Evolutionary conservation across 1,140 invertebrate genomes (phyloP).

Genomic region (Pectinophora gossypiella): DNA sequence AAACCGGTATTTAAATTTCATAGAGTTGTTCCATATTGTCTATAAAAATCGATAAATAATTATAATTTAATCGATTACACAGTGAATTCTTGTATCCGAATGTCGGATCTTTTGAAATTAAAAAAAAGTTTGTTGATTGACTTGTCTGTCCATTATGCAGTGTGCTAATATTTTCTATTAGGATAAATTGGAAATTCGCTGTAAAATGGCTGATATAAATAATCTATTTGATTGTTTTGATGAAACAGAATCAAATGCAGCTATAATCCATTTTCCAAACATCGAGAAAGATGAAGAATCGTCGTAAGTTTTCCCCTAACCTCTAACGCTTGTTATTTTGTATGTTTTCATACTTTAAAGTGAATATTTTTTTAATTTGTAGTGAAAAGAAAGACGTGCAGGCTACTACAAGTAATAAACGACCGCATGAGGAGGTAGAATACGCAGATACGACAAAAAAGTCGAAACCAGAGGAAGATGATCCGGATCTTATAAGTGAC

Average conservation of each 20-base stretch:
- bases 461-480: slow-evolving; percentile 41
- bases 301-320: slow-evolving; percentile 42
- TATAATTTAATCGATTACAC: background rate
- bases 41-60: too few relatives aligned
- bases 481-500: slow-evolving; percentile 41
- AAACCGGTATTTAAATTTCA: slow-evolving; percentile 8
- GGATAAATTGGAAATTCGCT: background rate
- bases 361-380: background rate
- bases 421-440: slow-evolving; percentile 46
- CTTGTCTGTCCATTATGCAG: too few relatives aligned
- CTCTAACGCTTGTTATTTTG: slow-evolving; percentile 9
- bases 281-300: slow-evolving; percentile 28
- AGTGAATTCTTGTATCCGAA: background rate
- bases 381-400: slow-evolving; percentile 3
- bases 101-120: background rate
- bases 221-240: slow-evolving; percentile 65
- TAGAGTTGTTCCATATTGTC: too few relatives aligned
- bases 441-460: slow-evolving; percentile 53
- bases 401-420: slow-evolving; percentile 29
- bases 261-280: slow-evolving; percentile 33
- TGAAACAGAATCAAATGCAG: slow-evolving; percentile 29
- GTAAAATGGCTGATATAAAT: slow-evolving; percentile 37
- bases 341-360: background rate
- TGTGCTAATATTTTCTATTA: background rate
- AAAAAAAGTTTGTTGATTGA: background rate